Base-by-base conservation (phyloP, 1,140 invertebrate species). In the Procambarus clarkii region DNA sequence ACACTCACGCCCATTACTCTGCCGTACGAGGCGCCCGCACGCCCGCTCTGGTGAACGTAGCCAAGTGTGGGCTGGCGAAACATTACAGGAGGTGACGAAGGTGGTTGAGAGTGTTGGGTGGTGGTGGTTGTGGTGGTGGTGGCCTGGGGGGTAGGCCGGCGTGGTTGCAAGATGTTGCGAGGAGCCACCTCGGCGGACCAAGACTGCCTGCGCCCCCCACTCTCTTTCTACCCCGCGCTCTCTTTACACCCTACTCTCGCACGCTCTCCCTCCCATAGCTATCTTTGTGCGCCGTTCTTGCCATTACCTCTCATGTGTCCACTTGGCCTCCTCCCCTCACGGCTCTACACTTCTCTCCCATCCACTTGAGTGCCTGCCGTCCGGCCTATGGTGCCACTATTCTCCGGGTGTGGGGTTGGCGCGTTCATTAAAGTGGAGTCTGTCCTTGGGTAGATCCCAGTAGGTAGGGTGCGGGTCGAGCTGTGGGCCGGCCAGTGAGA, bases 151-250 rank as follows among this genome's bases (percentile, higher is more conserved):
- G n/a, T 79, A 79, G 86, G 74, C 86, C 87, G 87, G 87, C 87
- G 80, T 89, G 87, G 87, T 89, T 89, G 87, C 87, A 89, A 89
- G 87, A 89, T 89, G 87, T 89, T 89, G 87, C 87, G 87, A 81
- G 34, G 78, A 81, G 86, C 85, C 81, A 58, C 86, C 86, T 71
- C 74, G 76, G 74, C 86, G 87, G 87, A 89, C 87, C 87, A 89
- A 89, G 87, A 81, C 87, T 89, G 85, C 85, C 85, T 87, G 85
- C 85, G 44, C 74, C 87, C 58, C 81, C 77, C 13, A 8, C 34
- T 69, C 86, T 80, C 86, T 81, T 60, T 82, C 76, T 82, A 45
- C 58, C 69, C 69, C 87, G 60, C 79, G 79, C 80, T 89, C 87
- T 82, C 87, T 89, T 89, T 82, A 82, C 87, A 81, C 87, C 87